Percentiles rank a stretch among this genome's conserved stretches.
phyloP scores from a whole-genome alignment of 2,888 invertebrate genomes.

The Busseola fusca region DNA sequence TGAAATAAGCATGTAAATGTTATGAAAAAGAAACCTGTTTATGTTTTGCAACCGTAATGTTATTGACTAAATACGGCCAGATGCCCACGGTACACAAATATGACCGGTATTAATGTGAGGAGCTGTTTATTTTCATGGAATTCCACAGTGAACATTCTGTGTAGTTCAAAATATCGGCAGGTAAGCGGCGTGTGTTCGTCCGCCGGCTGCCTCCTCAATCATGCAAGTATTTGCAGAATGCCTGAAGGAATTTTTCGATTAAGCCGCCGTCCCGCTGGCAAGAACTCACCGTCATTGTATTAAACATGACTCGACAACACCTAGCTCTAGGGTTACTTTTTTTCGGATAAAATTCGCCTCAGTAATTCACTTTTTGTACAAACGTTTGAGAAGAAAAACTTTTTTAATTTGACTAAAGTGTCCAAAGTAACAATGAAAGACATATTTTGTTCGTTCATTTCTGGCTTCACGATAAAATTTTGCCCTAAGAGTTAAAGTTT shows the following conservation, averaged over 20 bases:
- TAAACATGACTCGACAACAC: conserved; percentile 71
- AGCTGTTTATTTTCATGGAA: conserved; percentile 40
- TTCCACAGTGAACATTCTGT: conserved; percentile 38
- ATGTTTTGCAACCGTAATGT: conserved; percentile 4
- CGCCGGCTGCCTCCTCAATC: conserved; percentile 65
- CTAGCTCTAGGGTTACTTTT: conserved; percentile 50
- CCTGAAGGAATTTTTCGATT: conserved; percentile 76
- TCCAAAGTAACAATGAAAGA: conserved; percentile 31
- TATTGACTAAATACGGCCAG: conserved; percentile 10
- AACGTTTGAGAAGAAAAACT: conserved; percentile 55
- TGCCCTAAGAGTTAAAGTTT: background rate
- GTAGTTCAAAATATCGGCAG: conserved; percentile 55
- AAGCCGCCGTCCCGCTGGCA: conserved; percentile 65
- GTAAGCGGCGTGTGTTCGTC: conserved; percentile 53
- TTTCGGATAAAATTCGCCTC: conserved; percentile 47
- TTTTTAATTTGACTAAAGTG: conserved; percentile 65
- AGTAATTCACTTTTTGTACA: conserved; percentile 59
- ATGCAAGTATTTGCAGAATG: conserved; percentile 71
- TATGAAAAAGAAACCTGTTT: conserved; percentile 6
- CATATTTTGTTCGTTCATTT: conserved; percentile 41
- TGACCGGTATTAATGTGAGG: conserved; percentile 10
- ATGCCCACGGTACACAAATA: conserved; percentile 7
- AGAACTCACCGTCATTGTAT: conserved; percentile 66
- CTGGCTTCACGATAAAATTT: conserved; percentile 19
- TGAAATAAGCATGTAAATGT: conserved; percentile 4